Evolutionary conservation across 2,113 vertebrate species (phyloP).

Genomic region (Poicephalus gulielmi): DNA sequence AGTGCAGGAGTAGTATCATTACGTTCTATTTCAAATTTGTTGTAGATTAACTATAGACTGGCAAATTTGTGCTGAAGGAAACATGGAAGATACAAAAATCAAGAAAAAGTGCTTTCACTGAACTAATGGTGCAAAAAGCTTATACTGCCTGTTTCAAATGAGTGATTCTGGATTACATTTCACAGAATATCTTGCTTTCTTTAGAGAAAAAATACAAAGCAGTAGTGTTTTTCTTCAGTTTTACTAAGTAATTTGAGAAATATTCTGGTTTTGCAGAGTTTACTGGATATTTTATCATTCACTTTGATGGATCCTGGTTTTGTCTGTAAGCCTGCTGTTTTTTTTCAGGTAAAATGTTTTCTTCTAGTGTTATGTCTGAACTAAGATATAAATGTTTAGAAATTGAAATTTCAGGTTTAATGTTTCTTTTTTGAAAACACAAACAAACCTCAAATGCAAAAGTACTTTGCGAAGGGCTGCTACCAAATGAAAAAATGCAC

Average conservation of each 20-base stretch:
- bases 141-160: not conserved
- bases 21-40: not conserved
- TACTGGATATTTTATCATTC: not conserved
- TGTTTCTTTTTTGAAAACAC: not conserved
- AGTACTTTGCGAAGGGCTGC: not conserved
- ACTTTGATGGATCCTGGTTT: not conserved
- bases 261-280: not conserved
- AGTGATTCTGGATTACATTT: not conserved
- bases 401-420: not conserved
- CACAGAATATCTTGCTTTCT: not conserved
- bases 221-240: not conserved
- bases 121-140: not conserved
- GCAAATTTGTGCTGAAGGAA: not conserved
- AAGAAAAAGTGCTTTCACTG: not conserved
- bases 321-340: rapidly evolving
- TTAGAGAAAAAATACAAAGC: not conserved
- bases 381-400: not conserved
- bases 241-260: not conserved
- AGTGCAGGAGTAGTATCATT: not conserved
- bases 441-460: not conserved
- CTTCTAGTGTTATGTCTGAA: not conserved
- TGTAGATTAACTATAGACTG: not conserved
- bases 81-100: not conserved
- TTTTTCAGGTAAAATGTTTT: not conserved
- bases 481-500: not conserved